Evolutionary conservation across 2,797 vertebrate species (phyloP).

Genomic region (Cichlasoma orientale): DNA sequence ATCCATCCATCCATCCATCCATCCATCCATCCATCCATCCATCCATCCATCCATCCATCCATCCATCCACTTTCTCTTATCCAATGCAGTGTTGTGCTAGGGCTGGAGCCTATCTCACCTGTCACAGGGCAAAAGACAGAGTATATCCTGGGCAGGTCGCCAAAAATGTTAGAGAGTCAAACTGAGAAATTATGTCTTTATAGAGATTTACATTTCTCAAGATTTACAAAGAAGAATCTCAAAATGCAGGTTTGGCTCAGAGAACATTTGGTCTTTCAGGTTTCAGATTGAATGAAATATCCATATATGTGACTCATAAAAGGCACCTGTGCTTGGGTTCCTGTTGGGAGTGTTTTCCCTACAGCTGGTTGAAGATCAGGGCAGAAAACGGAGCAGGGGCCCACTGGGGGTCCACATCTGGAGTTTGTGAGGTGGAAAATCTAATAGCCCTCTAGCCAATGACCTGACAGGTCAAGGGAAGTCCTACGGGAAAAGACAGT

Average conservation of each 20-base stretch:
- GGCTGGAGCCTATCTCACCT: fast-evolving
- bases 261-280: slow-evolving; percentile 12
- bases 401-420: slow-evolving; percentile 61
- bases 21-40: too few species aligned
- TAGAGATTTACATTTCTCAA: not conserved
- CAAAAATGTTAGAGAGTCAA: not conserved
- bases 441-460: not conserved
- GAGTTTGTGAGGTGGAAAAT: slow-evolving; percentile 18
- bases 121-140: not conserved
- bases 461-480: not conserved
- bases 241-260: slow-evolving; percentile 20
- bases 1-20: too few species aligned
- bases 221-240: not conserved
- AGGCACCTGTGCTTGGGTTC: slow-evolving; percentile 60
- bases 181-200: not conserved
- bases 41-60: too few species aligned
- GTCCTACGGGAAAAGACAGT: not conserved
- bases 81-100: not conserved
- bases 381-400: slow-evolving; percentile 39
- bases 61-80: too few species aligned
- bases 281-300: slow-evolving; percentile 59
- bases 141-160: not conserved
- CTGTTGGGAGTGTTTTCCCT: slow-evolving; percentile 60
- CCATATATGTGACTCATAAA: slow-evolving; percentile 58
- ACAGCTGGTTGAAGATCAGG: slow-evolving; percentile 56